A percentile compares a stretch with the other conserved stretches of the same genome.
Conservation (phyloP, 2,797 vertebrate species). For the Chiloscyllium punctatum region DNA sequence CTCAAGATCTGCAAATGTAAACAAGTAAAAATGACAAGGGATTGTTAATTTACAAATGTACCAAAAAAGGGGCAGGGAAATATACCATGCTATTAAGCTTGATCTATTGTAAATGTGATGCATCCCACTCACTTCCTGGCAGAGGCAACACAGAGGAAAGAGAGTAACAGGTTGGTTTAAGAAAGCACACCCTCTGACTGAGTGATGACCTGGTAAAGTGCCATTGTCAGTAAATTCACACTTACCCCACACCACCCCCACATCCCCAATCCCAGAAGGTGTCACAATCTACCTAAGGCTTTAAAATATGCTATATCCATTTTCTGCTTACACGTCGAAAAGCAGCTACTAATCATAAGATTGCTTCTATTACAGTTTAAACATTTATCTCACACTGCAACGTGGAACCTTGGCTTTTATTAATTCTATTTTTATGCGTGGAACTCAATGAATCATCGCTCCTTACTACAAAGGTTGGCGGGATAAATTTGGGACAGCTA, state of each 20-base stretch:
- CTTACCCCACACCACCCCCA: too few species aligned
- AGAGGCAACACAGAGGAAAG: neutral
- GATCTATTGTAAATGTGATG: neutral
- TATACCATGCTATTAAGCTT: neutral
- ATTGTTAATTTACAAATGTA: neutral
- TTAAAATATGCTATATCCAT: neutral
- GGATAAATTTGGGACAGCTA: neutral
- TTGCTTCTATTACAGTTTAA: neutral
- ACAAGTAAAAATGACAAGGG: constrained; percentile 34
- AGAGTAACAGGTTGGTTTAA: neutral
- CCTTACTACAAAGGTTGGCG: neutral
- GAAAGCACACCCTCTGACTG: neutral
- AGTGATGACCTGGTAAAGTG: too few species aligned
- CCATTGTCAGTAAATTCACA: too few species aligned
- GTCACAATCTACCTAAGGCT: neutral
- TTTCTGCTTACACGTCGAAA: neutral
- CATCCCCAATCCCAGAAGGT: neutral
- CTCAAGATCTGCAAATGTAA: constrained; percentile 70
- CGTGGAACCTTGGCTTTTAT: neutral
- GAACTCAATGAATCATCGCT: neutral
- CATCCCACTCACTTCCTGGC: neutral
- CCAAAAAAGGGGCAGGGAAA: neutral
- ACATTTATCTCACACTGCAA: neutral
- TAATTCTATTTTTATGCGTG: neutral
- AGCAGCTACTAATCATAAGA: neutral